These are phyloP conservation scores for Phoronis australis DNA, from an alignment of 2,888 invertebrate species.

Conservation along the genomic window DNA sequence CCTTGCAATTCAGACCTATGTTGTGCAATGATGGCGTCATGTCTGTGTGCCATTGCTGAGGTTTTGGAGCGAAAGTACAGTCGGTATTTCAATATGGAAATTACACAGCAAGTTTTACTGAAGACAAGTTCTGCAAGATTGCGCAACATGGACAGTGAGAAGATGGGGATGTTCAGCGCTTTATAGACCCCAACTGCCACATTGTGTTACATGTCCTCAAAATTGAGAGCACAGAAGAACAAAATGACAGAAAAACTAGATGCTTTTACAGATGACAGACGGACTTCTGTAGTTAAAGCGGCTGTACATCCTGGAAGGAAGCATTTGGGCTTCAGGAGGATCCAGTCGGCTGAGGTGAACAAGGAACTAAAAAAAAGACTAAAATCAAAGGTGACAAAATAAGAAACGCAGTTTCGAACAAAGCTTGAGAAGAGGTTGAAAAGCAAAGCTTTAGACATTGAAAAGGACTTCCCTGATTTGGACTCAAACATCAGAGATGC, in stretches of 20 bases:
- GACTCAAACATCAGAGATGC: too few species aligned
- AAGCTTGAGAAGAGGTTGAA: too few species aligned
- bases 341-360: neutral
- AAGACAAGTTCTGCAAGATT: slow-evolving; percentile 10
- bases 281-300: slow-evolving; percentile 1
- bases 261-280: neutral
- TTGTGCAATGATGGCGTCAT: neutral
- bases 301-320: slow-evolving; percentile 3
- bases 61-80: slow-evolving; percentile 13
- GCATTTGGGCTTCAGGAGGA: slow-evolving; percentile 2
- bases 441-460: neutral
- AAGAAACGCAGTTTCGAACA: neutral
- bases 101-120: slow-evolving; percentile 8
- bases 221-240: slow-evolving; percentile 9
- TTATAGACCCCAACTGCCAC: slow-evolving; percentile 9
- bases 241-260: slow-evolving; percentile 5
- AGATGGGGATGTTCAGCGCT: slow-evolving; percentile 15
- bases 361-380: slow-evolving; percentile 3
- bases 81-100: slow-evolving; percentile 8
- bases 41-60: neutral
- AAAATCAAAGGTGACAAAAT: slow-evolving; percentile 1
- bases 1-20: neutral
- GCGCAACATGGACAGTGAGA: slow-evolving; percentile 16
- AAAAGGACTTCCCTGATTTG: too few species aligned
- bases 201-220: slow-evolving; percentile 9